Evolutionary conservation across 2,113 vertebrate species (phyloP).

Genomic region (Oophaga pumilio): DNA sequence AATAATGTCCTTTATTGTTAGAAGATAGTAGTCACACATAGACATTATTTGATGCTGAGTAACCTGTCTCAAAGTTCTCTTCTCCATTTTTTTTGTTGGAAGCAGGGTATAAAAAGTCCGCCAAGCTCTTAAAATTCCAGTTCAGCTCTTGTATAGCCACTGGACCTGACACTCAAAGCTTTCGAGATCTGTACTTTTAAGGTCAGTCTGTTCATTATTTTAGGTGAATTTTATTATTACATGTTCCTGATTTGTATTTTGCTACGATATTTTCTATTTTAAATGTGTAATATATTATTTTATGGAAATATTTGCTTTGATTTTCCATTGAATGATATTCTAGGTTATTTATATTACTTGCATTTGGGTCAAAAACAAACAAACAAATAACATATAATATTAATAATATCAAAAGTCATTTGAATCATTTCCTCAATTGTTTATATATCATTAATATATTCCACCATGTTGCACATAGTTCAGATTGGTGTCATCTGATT

Average conservation of each 20-base stretch:
- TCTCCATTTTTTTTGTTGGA: neutral
- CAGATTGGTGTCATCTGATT: neutral
- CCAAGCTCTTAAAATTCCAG: slow-evolving; percentile 11
- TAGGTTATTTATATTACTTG: no score
- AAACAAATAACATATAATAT: no score
- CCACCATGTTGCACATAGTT: neutral
- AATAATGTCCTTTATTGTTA: slow-evolving; percentile 11
- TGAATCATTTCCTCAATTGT: neutral
- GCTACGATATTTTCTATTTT: neutral
- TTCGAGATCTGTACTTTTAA: neutral
- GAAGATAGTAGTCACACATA: neutral
- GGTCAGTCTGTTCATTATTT: slow-evolving; percentile 22
- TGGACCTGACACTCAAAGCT: slow-evolving; percentile 19
- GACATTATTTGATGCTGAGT: neutral
- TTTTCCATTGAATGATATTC: no score
- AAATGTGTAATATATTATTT: neutral
- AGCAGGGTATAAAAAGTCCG: slow-evolving; percentile 2
- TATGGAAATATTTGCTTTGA: neutral
- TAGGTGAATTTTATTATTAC: neutral
- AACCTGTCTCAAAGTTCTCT: neutral
- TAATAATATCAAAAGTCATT: no score
- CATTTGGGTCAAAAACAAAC: no score
- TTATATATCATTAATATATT: neutral
- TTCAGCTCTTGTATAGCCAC: slow-evolving; percentile 15
- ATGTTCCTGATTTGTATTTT: neutral